Evolutionary conservation across 2,888 invertebrate species (phyloP).

Genomic region (Cheilosia vernalis): DNA sequence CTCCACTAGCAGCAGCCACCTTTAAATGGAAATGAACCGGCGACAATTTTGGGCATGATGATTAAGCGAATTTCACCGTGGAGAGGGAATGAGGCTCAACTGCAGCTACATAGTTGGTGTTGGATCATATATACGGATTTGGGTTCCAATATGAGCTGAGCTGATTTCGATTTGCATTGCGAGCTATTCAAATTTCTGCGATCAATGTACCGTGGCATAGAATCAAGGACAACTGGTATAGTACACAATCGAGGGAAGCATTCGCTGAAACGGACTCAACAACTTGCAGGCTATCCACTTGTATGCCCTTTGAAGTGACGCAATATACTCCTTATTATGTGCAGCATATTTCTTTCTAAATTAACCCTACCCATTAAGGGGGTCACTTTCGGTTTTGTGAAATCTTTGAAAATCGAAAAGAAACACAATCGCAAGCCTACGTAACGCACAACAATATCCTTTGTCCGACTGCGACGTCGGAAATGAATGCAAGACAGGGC

Average conservation of each 20-base stretch:
- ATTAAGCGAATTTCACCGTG: slow-evolving; percentile 24
- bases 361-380: slow-evolving; percentile 20
- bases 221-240: slow-evolving; percentile 23
- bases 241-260: not conserved
- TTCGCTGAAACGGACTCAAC: not conserved
- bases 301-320: no score
- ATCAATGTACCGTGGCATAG: slow-evolving; percentile 23
- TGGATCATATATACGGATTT: not conserved
- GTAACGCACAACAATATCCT: slow-evolving; percentile 55
- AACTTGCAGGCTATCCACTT: not conserved
- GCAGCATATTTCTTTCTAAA: no score
- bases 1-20: not conserved
- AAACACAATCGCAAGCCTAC: slow-evolving; percentile 26
- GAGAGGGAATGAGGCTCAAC: slow-evolving; percentile 16
- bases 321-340: no score
- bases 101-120: not conserved
- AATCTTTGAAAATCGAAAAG: slow-evolving; percentile 38
- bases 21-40: slow-evolving; percentile 51
- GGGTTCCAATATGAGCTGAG: slow-evolving; percentile 6
- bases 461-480: slow-evolving; percentile 56
- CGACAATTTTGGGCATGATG: slow-evolving; percentile 47
- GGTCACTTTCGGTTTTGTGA: slow-evolving; percentile 44
- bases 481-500: slow-evolving; percentile 59
- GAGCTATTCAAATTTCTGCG: slow-evolving; percentile 27
- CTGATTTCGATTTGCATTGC: slow-evolving; percentile 43